Base-by-base conservation (phyloP, 2,888 invertebrate species). In the Belgica antarctica region DNA sequence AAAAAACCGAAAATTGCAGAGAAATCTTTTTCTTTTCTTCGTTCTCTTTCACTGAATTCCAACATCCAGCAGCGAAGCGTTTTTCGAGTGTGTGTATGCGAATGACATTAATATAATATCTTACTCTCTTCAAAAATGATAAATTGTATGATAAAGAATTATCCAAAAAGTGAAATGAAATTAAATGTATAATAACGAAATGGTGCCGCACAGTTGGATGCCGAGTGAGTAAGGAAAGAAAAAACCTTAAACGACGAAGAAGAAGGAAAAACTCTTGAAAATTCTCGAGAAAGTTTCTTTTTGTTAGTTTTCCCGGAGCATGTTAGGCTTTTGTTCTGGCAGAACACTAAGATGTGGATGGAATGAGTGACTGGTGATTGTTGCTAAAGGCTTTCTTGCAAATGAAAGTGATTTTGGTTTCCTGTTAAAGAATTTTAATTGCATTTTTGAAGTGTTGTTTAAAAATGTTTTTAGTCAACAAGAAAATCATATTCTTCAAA, bases 61-160 rank as follows among this genome's bases (percentile, higher is more conserved):
- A n/a, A 62, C n/a, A 10, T 31, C 28, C 62, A 62, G 47, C 47
- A 65, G 65, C 34, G 19, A 47, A 65, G 47, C 34, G 17, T 12
- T 65, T 27, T 66, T 25, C n/a, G 52, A 46, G 12, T 66, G 41
- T 52, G 52, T 66, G 66, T 46, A 66, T 68, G 68, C 22, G 57
- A 68, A 68, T 68, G 57, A 57, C 68, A 68, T 68, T 68, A 57
- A 68, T 68, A 68, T 68, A 68, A 68, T 31, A 47, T 41, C 34
- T 59, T 41, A 12, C 41, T 63, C 22, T 41, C 46, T 41, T 36
- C 2, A 61, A 47, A 66, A 47, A 66, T 66, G 47, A 66, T 66
- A 47, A 66, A 66, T 66, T 66, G 47, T 47, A 28, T 24, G 65
- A 66, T 66, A 66, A 66, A 52, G 52, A 52, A 34, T 63, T 66